Evolutionary conservation across 37 sponge, comb jelly and placozoan genomes (phyloP), one percentile per base, ranked within the genome.

Genomic region (Chondrilla cf. caribensis): DNA sequence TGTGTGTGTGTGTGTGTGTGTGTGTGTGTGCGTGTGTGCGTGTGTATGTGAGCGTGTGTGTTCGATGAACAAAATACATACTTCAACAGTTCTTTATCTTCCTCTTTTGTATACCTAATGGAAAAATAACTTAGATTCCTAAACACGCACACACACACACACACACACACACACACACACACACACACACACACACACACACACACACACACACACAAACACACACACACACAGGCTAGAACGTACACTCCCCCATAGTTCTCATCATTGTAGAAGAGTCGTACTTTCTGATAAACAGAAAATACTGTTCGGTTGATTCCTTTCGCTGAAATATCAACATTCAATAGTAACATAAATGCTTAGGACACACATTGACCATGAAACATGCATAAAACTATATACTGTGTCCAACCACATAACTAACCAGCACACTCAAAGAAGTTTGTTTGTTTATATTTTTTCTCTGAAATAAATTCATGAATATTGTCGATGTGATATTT

Each of bases 151-250:
- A 5, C 71, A 70, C 39, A 70, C 64, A 60, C 64, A 60, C 64
- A 60, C 64, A 15, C 8, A 60, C 64, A 60, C 64, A 19, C 8
- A 60, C 22, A 15, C 22, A 60, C 64, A 60, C 64, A 60, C 64
- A 60, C 64, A 60, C 8, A 60, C 64, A 60, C 64, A 60, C 64
- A 60, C 64, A 60, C 64, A 60, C 64, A 60, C 64, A 60, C 64
- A 60, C 64, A 60, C 64, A 60, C 64, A 60, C 64, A 60, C 64
- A 60, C 64, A 60, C 64, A 60, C 64, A 19, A n/a, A 60, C 64
- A 60, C 64, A 60, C 64, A 60, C 64, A 60, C 64, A 60, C 64
- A 60, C 64, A 60, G 19, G 15, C 64, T 21, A 9, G 15, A 9
- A 60, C 64, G 8, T 38, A 70, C 71, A 29, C 5, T 11, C 71